phyloP scores from a whole-genome alignment of 2,888 invertebrate genomes.

The Nomada ruficornis region DNA sequence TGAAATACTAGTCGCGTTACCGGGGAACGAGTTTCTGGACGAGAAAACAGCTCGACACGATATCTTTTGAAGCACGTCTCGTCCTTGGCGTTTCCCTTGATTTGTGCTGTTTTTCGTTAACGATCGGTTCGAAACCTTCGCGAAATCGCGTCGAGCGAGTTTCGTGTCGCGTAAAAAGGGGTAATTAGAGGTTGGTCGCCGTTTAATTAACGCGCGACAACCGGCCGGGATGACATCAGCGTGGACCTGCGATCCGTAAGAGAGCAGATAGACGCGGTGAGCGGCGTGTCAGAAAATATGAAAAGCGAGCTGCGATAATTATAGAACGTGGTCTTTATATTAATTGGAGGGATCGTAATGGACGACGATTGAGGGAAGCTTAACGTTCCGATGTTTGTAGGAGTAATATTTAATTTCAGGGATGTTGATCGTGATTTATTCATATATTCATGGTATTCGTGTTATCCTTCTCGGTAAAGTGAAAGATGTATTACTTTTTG shows the following conservation, averaged over 20 bases:
- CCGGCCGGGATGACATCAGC: conserved; percentile 17
- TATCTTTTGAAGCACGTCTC: not conserved
- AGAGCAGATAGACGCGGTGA: conserved; percentile 1
- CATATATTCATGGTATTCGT: not conserved
- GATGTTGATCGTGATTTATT: not conserved
- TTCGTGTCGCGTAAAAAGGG: conserved; percentile 16
- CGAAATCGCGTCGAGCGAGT: conserved; percentile 10
- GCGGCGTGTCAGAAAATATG: conserved; percentile 17
- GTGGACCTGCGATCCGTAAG: conserved; percentile 1
- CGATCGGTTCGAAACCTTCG: not conserved
- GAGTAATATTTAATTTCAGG: not conserved
- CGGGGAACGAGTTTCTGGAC: conserved; percentile 11
- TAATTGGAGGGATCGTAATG: not conserved
- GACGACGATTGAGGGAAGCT: not conserved
- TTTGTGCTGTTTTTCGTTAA: conserved; percentile 9
- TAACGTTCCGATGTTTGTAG: not conserved
- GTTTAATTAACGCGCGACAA: conserved; percentile 44
- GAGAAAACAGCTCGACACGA: not conserved
- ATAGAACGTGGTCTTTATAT: not conserved
- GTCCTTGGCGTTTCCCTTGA: conserved; percentile 18
- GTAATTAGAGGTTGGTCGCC: conserved; percentile 34
- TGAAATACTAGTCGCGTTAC: not conserved
- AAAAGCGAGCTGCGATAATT: conserved; percentile 22
- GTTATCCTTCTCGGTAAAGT: too few relatives aligned
- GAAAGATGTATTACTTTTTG: too few relatives aligned